Evolutionary conservation across 1,140 invertebrate species (phyloP).

Genomic region (Patella vulgata): DNA sequence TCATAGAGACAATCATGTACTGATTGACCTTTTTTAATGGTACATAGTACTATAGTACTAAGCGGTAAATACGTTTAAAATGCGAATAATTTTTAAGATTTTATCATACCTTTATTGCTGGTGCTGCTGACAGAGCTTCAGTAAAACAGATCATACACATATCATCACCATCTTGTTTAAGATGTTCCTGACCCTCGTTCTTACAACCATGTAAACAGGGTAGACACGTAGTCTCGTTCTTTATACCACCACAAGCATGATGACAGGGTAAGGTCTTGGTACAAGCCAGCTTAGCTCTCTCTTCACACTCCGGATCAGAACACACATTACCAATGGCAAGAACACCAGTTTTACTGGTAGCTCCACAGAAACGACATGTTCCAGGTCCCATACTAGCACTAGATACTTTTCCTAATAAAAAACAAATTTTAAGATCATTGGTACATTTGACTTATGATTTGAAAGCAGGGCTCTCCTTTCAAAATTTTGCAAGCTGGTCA

Average conservation of each 20-base stretch:
- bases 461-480: no score
- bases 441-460: no score
- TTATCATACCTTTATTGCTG: constrained; percentile 82
- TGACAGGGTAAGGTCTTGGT: constrained; percentile 85
- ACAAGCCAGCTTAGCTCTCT: constrained; percentile 87
- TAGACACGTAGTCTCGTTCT: constrained; percentile 83
- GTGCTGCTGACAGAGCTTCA: constrained; percentile 92
- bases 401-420: constrained; percentile 42
- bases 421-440: no score
- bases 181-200: constrained; percentile 41
- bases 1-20: no score
- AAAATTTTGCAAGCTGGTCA: no score
- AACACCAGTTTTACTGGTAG: constrained; percentile 82
- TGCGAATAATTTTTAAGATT: no score
- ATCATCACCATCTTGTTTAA: constrained; percentile 91
- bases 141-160: constrained; percentile 99
- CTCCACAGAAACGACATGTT: constrained; percentile 92
- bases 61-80: background rate
- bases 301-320: constrained; percentile 91
- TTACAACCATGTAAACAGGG: constrained; percentile 81
- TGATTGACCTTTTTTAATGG: no score
- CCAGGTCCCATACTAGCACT: constrained; percentile 69
- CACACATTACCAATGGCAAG: constrained; percentile 93
- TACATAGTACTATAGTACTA: background rate
- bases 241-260: constrained; percentile 91